These are phyloP conservation scores for Xestia rhomboidea DNA, from an alignment of 2,888 invertebrate genomes.

Conservation along the genomic window DNA sequence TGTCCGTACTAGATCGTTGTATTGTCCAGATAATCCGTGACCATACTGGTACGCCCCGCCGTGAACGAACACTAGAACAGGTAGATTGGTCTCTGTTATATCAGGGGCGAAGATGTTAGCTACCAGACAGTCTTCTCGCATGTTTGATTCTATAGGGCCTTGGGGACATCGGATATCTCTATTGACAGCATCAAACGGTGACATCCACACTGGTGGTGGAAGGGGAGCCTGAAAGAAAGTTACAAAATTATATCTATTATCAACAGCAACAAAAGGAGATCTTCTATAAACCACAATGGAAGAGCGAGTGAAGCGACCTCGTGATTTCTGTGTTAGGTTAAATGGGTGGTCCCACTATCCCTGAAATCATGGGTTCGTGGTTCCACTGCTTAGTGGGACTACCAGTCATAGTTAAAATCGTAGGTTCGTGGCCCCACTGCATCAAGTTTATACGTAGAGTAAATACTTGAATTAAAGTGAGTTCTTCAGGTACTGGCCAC, in stretches of 20 bases:
- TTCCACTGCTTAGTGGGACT: too few relatives aligned
- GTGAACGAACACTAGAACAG: slow-evolving; percentile 84
- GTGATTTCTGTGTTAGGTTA: not conserved
- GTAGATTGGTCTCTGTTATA: slow-evolving; percentile 71
- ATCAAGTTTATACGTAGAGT: too few relatives aligned
- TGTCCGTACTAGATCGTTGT: slow-evolving; percentile 68
- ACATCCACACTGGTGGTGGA: slow-evolving; percentile 71
- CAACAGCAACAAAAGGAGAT: not conserved
- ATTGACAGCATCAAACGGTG: slow-evolving; percentile 70
- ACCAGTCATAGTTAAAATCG: too few relatives aligned
- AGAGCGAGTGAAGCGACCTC: not conserved
- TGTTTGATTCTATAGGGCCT: slow-evolving; percentile 25
- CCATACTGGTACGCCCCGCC: slow-evolving; percentile 84
- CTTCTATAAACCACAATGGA: not conserved
- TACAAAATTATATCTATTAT: not conserved
- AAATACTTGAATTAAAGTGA: too few relatives aligned
- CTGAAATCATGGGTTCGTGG: too few relatives aligned
- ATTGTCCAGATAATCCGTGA: slow-evolving; percentile 70
- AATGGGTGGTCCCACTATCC: too few relatives aligned
- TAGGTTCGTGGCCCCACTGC: too few relatives aligned
- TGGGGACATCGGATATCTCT: slow-evolving; percentile 71
- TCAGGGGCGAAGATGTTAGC: slow-evolving; percentile 79
- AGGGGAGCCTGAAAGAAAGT: slow-evolving; percentile 70
- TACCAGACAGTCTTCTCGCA: slow-evolving; percentile 78
- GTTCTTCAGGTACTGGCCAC: too few relatives aligned